These are phyloP conservation scores for Varanus komodoensis DNA, from an alignment of 2,113 vertebrate genomes.

Conservation along the genomic window DNA sequence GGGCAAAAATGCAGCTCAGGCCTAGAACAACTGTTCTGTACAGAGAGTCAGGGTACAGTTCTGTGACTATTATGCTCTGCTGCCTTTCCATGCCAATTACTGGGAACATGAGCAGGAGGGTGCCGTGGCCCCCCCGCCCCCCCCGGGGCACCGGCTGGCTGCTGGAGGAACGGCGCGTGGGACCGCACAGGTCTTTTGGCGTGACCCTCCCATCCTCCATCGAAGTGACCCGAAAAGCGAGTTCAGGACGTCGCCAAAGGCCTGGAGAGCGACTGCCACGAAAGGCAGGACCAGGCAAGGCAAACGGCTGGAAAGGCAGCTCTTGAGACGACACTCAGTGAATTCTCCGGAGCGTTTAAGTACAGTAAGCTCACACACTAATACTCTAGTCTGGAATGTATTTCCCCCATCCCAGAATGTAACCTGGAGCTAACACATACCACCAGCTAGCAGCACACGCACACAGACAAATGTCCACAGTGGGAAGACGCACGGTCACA, in stretches of 20 bases:
- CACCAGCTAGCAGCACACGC: conserved; percentile 6
- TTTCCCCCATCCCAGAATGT: not conserved
- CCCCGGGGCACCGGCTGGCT: no score
- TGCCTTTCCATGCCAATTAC: no score
- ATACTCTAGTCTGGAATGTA: not conserved
- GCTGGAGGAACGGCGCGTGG: no score
- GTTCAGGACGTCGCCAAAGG: not conserved
- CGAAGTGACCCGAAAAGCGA: not conserved
- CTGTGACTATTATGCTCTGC: no score
- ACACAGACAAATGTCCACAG: not conserved
- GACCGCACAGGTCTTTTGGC: no score
- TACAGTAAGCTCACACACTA: not conserved
- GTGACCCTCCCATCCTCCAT: no score
- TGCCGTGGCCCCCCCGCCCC: no score
- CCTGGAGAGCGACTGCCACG: not conserved
- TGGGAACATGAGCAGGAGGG: no score
- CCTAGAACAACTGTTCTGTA: not conserved
- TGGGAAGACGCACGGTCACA: not conserved
- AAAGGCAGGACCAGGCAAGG: no score
- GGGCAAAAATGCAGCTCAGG: not conserved
- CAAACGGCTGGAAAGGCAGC: not conserved
- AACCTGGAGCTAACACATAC: conserved; percentile 6
- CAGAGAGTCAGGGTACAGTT: not conserved
- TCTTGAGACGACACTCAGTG: no score
- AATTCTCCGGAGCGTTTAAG: not conserved